Evolutionary conservation across 2,797 vertebrate species (phyloP), one percentile per base, ranked within the genome.

Genomic region (Lacerta viridis): DNA sequence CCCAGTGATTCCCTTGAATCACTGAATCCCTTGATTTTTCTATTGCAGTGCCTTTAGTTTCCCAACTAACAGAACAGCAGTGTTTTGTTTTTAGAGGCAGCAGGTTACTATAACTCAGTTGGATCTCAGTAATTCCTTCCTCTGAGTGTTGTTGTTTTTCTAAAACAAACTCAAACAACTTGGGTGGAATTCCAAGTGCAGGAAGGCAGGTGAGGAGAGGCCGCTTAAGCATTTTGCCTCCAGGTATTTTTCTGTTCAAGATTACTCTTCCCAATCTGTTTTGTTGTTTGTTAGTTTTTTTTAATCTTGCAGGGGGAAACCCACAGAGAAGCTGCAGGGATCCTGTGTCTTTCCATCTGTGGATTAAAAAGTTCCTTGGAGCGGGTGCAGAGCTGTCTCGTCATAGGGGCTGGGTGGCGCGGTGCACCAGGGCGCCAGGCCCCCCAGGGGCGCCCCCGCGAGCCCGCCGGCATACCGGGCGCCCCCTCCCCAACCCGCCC

Each of bases 41-140:
- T 84, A 72, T n/a, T 46, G 27, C 39, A 75, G 1, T 84, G 74
- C 29, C 77, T 91, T 27, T 89, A 88, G 27, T 13, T 71, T 89
- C 27, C 64, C 75, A 61, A 43, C 90, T 61, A 50, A 33, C 61
- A 84, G 79, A 61, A 7, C 7, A 46, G 20, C 7, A 46, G 74
- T 92, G 80, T 83, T 91, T 91, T 83, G 64, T n/a, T 89, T 92
- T 74, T 59, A 83, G 83, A 13, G 86, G 80, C 0, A 1, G 2
- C 1, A 83, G 3, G 43, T 59, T 87, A 43, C 11, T 87, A 79
- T 90, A 83, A 33, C 1, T 66, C 83, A 84, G 66, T 17, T 75
- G 25, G 17, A 25, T 9, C 10, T 81, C 79, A 64, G 61, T 23
- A 23, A 64, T 23, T 64, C 6, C 5, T 23, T 64, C 50, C 10